These are phyloP conservation scores for Cyclargus thomasi DNA, from an alignment of 1,140 invertebrate genomes.

Conservation along the genomic window DNA sequence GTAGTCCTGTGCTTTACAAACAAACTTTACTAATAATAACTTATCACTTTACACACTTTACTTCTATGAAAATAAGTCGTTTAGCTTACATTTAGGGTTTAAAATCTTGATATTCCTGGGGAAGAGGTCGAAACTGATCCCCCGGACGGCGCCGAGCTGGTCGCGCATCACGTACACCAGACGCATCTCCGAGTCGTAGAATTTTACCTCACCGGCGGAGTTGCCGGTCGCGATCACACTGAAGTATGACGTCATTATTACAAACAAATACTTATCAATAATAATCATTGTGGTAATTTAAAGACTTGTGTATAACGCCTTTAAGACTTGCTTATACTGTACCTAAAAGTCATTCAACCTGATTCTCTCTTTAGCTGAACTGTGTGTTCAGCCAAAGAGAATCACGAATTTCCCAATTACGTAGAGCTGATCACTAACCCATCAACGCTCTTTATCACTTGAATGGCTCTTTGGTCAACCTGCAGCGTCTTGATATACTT, in stretches of 20 bases:
- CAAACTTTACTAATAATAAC: too few species aligned
- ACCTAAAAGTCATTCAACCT: too few species aligned
- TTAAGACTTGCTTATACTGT: too few species aligned
- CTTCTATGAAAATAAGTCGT: too few species aligned
- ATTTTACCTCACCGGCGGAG: slow-evolving; percentile 67
- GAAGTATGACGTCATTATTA: not conserved
- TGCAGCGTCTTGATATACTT: slow-evolving; percentile 53
- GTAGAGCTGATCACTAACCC: slow-evolving; percentile 36
- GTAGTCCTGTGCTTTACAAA: too few species aligned
- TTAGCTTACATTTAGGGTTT: slow-evolving; percentile 50
- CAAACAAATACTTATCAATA: too few species aligned
- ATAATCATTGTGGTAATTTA: not conserved
- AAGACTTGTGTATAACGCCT: not conserved
- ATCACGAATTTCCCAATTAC: too few species aligned
- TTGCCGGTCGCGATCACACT: slow-evolving; percentile 68
- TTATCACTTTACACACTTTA: too few species aligned
- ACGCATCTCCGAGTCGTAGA: slow-evolving; percentile 75
- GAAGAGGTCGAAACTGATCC: slow-evolving; percentile 71
- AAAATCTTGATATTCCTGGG: slow-evolving; percentile 51
- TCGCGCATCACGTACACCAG: slow-evolving; percentile 75
- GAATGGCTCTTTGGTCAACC: slow-evolving; percentile 45
- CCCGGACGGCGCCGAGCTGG: slow-evolving; percentile 59
- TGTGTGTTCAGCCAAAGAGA: too few species aligned
- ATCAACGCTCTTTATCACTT: slow-evolving; percentile 55
- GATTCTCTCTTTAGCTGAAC: too few species aligned